Percentiles rank a stretch among this genome's conserved stretches.
Conservation (phyloP, 2,888 invertebrate species). For the Drosophila mettleri region DNA sequence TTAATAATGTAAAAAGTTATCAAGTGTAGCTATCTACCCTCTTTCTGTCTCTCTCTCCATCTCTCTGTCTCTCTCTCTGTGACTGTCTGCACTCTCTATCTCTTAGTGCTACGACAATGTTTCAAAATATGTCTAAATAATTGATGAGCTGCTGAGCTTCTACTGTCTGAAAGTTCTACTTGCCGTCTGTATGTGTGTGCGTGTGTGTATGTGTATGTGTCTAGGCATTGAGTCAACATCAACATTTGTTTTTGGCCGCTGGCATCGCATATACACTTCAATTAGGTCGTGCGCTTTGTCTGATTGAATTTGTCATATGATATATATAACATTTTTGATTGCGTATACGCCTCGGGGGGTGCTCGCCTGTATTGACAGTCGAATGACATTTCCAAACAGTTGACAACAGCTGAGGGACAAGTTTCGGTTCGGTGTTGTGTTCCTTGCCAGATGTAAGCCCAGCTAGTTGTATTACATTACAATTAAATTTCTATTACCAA, state of each 20-base stretch:
- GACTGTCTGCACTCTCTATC: slow-evolving; percentile 1
- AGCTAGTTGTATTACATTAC: slow-evolving; percentile 55
- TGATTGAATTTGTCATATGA: slow-evolving; percentile 79
- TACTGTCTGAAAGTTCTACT: slow-evolving; percentile 37
- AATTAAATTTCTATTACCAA: slow-evolving; percentile 53
- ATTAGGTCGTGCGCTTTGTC: slow-evolving; percentile 72
- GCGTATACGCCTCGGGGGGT: slow-evolving; percentile 63
- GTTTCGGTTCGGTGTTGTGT: slow-evolving; percentile 13
- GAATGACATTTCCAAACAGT: slow-evolving; percentile 32
- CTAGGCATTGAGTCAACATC: slow-evolving; percentile 48
- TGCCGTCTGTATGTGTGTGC: slow-evolving; percentile 10
- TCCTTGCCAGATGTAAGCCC: slow-evolving; percentile 61
- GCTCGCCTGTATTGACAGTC: slow-evolving; percentile 17
- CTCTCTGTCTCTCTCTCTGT: not conserved
- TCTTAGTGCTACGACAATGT: slow-evolving; percentile 51
- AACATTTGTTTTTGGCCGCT: slow-evolving; percentile 55
- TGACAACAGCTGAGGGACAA: slow-evolving; percentile 42
- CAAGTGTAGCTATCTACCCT: not conserved
- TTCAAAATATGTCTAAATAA: slow-evolving; percentile 75
- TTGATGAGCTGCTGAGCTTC: slow-evolving; percentile 66
- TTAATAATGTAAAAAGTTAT: slow-evolving; percentile 9
- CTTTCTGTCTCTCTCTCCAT: not conserved
- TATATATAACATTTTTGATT: slow-evolving; percentile 69
- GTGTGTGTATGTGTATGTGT: slow-evolving; percentile 36
- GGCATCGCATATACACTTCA: slow-evolving; percentile 68